Conservation (phyloP, 2,888 invertebrate species). For the Nemotelus nigrinus region DNA sequence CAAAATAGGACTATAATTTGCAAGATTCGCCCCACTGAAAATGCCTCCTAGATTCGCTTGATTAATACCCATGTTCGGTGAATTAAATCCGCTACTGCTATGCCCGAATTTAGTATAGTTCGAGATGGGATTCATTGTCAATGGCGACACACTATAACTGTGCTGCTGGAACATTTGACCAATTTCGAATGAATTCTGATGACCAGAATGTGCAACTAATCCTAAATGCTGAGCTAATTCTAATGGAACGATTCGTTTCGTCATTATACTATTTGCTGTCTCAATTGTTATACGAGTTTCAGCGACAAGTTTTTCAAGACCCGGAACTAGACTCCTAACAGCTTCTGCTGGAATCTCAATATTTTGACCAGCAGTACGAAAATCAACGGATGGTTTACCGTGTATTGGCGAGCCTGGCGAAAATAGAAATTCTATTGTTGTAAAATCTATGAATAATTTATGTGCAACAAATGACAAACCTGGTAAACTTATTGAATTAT, state of each 20-base stretch:
- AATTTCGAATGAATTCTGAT: slow-evolving; percentile 61
- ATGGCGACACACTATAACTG: slow-evolving; percentile 62
- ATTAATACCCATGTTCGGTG: slow-evolving; percentile 51
- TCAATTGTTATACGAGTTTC: slow-evolving; percentile 65
- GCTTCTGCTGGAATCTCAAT: slow-evolving; percentile 66
- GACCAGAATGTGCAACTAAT: slow-evolving; percentile 66
- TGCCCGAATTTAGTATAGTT: slow-evolving; percentile 32
- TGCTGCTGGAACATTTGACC: slow-evolving; percentile 62
- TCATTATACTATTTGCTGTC: slow-evolving; percentile 64
- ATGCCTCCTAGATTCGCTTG: slow-evolving; percentile 38
- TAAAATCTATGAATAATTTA: not conserved
- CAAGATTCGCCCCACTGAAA: slow-evolving; percentile 50
- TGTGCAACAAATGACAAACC: slow-evolving; percentile 56
- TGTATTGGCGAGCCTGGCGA: slow-evolving; percentile 72
- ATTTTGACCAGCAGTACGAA: slow-evolving; percentile 57
- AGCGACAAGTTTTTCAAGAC: slow-evolving; percentile 64
- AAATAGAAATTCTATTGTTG: not conserved
- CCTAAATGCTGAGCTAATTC: slow-evolving; percentile 68
- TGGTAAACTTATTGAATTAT: slow-evolving; percentile 65
- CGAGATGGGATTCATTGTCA: slow-evolving; percentile 53
- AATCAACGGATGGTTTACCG: slow-evolving; percentile 59
- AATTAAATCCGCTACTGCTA: slow-evolving; percentile 52
- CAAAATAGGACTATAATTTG: slow-evolving; percentile 43
- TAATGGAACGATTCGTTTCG: slow-evolving; percentile 66
- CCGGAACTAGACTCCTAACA: slow-evolving; percentile 65